phyloP scores from a whole-genome alignment of 1,140 invertebrate genomes.

The Marisa cornuarietis region DNA sequence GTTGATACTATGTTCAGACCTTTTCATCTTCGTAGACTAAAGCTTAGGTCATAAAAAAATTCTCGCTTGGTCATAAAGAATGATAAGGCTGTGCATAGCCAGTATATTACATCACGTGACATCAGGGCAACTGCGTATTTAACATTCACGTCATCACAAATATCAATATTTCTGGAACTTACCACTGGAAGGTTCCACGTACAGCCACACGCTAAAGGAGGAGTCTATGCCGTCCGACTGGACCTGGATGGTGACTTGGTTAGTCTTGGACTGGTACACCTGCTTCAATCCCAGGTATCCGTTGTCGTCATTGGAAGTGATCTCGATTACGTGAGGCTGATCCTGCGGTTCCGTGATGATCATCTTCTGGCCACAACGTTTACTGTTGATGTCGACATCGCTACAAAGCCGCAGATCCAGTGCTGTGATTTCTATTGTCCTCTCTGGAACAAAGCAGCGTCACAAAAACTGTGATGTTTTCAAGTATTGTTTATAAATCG shows the following conservation, averaged over 20 bases:
- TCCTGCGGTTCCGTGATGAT: not conserved
- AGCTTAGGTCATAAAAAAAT: not conserved
- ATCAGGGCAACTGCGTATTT: not conserved
- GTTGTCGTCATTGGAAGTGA: not conserved
- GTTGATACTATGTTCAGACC: no score
- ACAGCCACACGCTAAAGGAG: not conserved
- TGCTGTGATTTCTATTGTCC: not conserved
- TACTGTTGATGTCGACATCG: not conserved
- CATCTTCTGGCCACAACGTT: not conserved
- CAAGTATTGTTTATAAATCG: not conserved
- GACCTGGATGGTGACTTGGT: not conserved
- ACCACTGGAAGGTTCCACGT: not conserved
- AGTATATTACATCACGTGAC: not conserved
- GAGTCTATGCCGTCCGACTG: not conserved
- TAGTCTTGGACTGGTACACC: not conserved
- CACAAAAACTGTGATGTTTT: not conserved
- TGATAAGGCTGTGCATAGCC: not conserved
- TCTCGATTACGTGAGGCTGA: not conserved
- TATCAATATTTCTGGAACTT: not conserved
- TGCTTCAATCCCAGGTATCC: not conserved
- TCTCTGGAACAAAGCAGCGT: not conserved
- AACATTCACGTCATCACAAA: not conserved
- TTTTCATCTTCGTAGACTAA: not conserved
- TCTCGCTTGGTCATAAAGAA: not conserved
- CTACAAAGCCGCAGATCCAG: not conserved